A percentile compares a stretch with the other conserved stretches of the same genome.
Evolutionary conservation across 2,797 vertebrate genomes (phyloP).

Genomic region (Vultur gryphus): DNA sequence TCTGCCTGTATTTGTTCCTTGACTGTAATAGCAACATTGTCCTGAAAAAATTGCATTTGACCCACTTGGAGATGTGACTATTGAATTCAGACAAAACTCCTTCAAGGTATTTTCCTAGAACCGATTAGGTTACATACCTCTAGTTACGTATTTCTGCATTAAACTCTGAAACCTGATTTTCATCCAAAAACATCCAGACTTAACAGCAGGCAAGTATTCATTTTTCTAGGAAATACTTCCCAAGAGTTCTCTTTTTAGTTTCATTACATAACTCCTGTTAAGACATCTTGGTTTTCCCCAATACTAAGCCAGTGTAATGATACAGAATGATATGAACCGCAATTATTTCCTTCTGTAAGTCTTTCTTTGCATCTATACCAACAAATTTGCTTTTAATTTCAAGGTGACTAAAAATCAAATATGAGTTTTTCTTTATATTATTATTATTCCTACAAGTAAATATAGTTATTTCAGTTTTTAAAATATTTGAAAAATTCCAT

Average conservation of each 20-base stretch:
- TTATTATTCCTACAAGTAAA: neutral
- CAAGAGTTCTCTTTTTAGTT: neutral
- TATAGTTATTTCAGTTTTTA: neutral
- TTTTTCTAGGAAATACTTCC: neutral
- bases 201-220: neutral
- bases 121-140: neutral
- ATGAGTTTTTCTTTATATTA: neutral
- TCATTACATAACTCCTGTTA: neutral
- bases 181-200: neutral
- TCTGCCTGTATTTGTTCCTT: neutral
- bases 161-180: neutral
- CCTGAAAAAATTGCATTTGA: neutral
- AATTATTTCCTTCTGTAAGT: neutral
- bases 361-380: neutral
- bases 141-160: neutral
- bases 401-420: neutral
- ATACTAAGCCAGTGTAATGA: neutral
- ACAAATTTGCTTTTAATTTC: neutral
- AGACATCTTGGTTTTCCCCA: neutral
- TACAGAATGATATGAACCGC: neutral
- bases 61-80: neutral
- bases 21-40: neutral
- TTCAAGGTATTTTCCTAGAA: neutral
- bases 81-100: neutral
- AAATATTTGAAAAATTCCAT: neutral